Conservation (phyloP, 2,797 vertebrate species). For the Columba guinea region DNA sequence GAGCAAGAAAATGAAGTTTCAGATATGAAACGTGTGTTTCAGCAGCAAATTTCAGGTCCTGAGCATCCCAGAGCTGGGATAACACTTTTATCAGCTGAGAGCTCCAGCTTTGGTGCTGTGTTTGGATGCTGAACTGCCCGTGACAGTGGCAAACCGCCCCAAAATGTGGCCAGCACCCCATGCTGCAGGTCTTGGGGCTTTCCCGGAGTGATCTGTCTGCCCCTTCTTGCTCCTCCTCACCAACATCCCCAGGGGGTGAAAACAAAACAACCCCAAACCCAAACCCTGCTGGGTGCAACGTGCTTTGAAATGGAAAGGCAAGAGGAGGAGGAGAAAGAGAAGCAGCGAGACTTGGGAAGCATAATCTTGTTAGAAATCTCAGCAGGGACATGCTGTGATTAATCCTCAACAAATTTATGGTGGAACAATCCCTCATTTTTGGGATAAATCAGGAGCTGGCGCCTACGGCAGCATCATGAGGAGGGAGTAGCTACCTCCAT, state of each 20-base stretch:
- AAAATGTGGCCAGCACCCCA: not conserved
- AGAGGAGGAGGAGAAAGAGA: not conserved
- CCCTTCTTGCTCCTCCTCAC: not conserved
- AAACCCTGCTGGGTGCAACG: accelerated
- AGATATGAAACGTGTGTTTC: not conserved
- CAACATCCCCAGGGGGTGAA: not conserved
- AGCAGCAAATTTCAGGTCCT: not conserved
- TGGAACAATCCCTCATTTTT: not conserved
- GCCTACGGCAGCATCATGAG: not conserved
- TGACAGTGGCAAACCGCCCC: not conserved
- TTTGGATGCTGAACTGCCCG: not conserved
- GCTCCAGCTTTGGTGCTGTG: not conserved
- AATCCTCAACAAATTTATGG: not conserved
- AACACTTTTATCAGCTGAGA: not conserved
- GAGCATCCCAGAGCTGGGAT: not conserved
- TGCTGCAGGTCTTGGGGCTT: not conserved
- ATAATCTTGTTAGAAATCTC: slow-evolving; percentile 40
- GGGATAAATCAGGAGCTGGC: not conserved
- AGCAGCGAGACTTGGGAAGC: not conserved
- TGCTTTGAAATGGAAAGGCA: not conserved
- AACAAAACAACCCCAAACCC: not conserved
- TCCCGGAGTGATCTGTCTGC: not conserved
- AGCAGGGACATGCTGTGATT: slow-evolving; percentile 2
- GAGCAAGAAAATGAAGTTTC: not conserved
- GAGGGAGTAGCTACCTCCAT: not conserved